Conservation (phyloP, 1,140 invertebrate genomes). For the Himalopsyche phryganea region DNA sequence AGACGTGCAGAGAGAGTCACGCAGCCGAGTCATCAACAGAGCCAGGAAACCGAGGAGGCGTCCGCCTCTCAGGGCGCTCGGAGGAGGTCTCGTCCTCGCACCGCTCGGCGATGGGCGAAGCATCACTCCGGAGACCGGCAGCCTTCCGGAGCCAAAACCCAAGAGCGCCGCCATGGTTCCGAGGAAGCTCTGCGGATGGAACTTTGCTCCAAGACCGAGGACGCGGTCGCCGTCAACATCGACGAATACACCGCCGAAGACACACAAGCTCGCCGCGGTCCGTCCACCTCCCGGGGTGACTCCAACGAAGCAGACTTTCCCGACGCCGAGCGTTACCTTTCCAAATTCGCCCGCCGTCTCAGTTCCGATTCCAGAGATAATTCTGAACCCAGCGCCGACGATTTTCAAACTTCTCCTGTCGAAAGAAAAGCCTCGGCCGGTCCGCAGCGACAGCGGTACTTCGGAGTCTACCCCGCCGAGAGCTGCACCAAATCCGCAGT, state of each 20-base stretch:
- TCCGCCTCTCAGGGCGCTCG: constrained; percentile 16
- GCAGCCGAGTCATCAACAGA: constrained; percentile 40
- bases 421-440: constrained; percentile 39
- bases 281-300: not conserved
- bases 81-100: constrained; percentile 16
- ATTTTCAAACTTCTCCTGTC: constrained; percentile 44
- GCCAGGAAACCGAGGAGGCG: constrained; percentile 24
- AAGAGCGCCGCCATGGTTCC: constrained; percentile 43
- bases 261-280: not conserved
- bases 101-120: constrained; percentile 24
- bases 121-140: constrained; percentile 11
- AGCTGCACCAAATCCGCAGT: constrained; percentile 50
- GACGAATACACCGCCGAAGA: constrained; percentile 41
- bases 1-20: constrained; percentile 28
- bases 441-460: constrained; percentile 37
- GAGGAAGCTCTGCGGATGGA: constrained; percentile 42
- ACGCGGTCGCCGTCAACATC: constrained; percentile 43
- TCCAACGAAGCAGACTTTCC: constrained; percentile 42
- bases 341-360: constrained; percentile 46
- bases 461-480: constrained; percentile 46
- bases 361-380: constrained; percentile 53
- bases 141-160: constrained; percentile 25
- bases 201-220: constrained; percentile 38
- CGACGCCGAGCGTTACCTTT: constrained; percentile 48
- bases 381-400: constrained; percentile 46